These are phyloP conservation scores for Diogma glabrata DNA, from an alignment of 2,888 invertebrate species.

Conservation along the genomic window DNA sequence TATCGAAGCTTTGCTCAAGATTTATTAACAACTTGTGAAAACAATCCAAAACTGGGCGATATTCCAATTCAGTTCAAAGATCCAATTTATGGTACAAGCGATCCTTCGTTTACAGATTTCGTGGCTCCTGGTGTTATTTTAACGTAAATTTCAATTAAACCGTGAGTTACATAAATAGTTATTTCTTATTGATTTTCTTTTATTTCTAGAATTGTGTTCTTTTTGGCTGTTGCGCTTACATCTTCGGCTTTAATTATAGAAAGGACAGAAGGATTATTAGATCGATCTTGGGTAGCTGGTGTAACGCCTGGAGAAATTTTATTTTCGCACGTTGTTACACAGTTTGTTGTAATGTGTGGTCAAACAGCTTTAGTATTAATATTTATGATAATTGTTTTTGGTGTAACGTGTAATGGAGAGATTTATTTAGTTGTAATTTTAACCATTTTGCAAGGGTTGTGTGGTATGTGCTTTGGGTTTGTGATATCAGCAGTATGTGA, in stretches of 20 bases:
- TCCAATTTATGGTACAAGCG: constrained; percentile 77
- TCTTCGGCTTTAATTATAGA: constrained; percentile 86
- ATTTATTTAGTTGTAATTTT: constrained; percentile 72
- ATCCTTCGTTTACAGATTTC: constrained; percentile 90
- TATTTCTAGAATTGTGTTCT: constrained; percentile 76
- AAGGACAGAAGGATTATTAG: constrained; percentile 80
- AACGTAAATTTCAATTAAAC: no score
- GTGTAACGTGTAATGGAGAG: constrained; percentile 82
- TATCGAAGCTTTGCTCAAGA: constrained; percentile 76
- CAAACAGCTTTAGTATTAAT: constrained; percentile 83
- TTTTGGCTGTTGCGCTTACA: constrained; percentile 88
- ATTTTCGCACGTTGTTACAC: constrained; percentile 86
- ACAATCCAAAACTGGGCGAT: constrained; percentile 77
- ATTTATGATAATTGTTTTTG: constrained; percentile 84
- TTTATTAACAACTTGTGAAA: constrained; percentile 56
- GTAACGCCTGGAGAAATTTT: constrained; percentile 85
- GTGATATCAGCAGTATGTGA: constrained; percentile 88
- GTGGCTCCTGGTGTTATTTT: constrained; percentile 92
- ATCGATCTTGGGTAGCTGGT: constrained; percentile 89
- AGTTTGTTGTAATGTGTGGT: constrained; percentile 90
- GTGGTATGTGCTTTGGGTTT: constrained; percentile 95
- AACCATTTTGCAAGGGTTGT: constrained; percentile 80
- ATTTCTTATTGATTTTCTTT: background rate
- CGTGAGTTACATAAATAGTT: no score
- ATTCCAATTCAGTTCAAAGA: constrained; percentile 81